Base-by-base conservation (phyloP, 2,797 vertebrate genomes). In the Gastrophryne carolinensis region DNA sequence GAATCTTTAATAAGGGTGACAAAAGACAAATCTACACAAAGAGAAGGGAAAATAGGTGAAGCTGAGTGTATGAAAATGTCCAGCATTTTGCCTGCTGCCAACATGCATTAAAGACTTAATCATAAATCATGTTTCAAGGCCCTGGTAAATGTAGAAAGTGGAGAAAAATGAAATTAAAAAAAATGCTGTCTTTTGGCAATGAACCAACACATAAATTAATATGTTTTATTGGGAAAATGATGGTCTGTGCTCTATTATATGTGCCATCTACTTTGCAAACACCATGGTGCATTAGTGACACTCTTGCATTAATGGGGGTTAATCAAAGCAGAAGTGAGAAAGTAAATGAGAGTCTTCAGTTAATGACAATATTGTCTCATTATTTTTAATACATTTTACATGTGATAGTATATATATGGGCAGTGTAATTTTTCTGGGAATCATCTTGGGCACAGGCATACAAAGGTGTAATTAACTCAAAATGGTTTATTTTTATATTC, bases 141-240 rank as follows among this genome's bases (percentile, higher is more conserved):
- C 47, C 27, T 3, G 71, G 53, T 19, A 61, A 75, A 69, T 53
- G 74, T 56, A 67, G 74, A 63, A 70, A 76, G 65, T 63, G 35
- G 35, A 41, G 56, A 66, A 76, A 69, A 76, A 76, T 54, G 41
- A 41, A 69, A 76, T 70, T 76, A 70, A 76, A 76, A 54, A 76
- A 68, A 75, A 75, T 34, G 74, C 57, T 19, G 57, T 56, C 54
- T 17, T 15, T 56, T 76, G 74, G 66, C 57, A 44, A 29, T 47
- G n/a, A n/a, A 53, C 66, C 74, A 76, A 71, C 57, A 71, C 58
- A 77, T 77, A 77, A 77, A 77, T 71, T 47, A 77, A 35, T 64
- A 63, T 77, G 35, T 61, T 70, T 67, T 60, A 34, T 23, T 67
- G 10, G 27, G 24, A 47, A 50, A 15, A 44, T 63, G 57, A 62